Base-by-base conservation (phyloP, 2,113 vertebrate species). In the Phalacrocorax carbo region DNA sequence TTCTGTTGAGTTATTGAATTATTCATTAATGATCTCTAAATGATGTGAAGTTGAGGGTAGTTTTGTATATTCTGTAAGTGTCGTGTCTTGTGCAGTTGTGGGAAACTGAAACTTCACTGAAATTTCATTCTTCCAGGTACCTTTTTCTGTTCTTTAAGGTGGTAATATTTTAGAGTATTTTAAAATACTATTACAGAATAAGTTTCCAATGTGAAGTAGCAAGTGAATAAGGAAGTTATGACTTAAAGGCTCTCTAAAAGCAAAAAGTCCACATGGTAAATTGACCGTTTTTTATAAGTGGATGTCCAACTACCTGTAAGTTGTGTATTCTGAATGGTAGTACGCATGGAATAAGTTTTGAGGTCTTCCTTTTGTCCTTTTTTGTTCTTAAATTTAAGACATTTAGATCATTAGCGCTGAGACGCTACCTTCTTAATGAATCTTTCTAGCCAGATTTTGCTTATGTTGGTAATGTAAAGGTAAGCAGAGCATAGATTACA, bases 1-100 rank as follows among this genome's bases (percentile, higher is more conserved):
- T 94, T 89, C 68, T 73, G 42, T 91, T 52, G 57, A 84, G 58
- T 55, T 82, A 46, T 21, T 55, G 49, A 80, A 55, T 95, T 85
- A 23, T 19, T 71, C 72, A 26, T 34, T 92, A 83, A 80, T 83
- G 9, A 42, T 76, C 13, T 82, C 8, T 20, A 22, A 88, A 73
- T 29, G 20, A 44, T 81, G 29, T 79, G 16, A 90, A 85, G 11
- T 16, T 93, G 15, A 61, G 93, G 40, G 82, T 66, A 36, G 0
- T n/a, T 58, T 62, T 15, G 3, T n/a, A 0, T 55, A 4, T 44
- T 62, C 6, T 80, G 10, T 54, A 60, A 66, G 34, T 54, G 7
- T 44, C 44, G 30, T 69, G 10, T 52, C 10, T 71, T n/a, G 10
- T 77, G 51, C 25, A 36, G 2, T 38, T 65, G 22, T 36, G 44